These are phyloP conservation scores for Shinisaurus crocodilurus DNA, from an alignment of 2,113 vertebrate species.

Conservation along the genomic window DNA sequence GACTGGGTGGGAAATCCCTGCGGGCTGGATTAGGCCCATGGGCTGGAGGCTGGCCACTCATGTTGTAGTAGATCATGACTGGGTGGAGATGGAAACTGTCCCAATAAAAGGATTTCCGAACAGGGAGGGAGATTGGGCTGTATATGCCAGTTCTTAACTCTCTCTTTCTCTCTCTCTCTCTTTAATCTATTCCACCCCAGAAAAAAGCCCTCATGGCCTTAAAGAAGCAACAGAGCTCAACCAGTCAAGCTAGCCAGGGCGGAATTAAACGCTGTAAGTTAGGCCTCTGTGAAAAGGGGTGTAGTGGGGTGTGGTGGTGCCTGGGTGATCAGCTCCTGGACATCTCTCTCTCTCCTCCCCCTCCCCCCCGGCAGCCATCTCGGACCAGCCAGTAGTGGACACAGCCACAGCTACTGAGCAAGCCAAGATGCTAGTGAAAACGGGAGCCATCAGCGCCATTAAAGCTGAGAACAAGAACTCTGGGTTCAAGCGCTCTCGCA, in stretches of 20 bases:
- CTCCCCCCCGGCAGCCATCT: slow-evolving; percentile 78
- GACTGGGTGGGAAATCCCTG: no score
- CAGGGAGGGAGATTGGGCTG: no score
- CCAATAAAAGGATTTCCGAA: not conserved
- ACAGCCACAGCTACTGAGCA: slow-evolving; percentile 92
- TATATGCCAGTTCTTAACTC: not conserved
- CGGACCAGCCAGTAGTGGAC: slow-evolving; percentile 91
- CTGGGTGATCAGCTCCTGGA: no score
- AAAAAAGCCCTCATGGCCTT: slow-evolving; percentile 91
- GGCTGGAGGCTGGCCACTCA: no score
- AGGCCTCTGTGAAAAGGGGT: not conserved
- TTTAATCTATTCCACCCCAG: slow-evolving; percentile 62
- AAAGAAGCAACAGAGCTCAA: slow-evolving; percentile 92
- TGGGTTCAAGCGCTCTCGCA: slow-evolving; percentile 91
- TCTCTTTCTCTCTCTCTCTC: not conserved
- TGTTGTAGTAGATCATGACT: no score
- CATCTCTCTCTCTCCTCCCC: not conserved
- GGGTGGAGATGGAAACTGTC: not conserved
- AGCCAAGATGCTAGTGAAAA: slow-evolving; percentile 93
- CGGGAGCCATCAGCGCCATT: slow-evolving; percentile 93
- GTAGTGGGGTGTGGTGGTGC: no score
- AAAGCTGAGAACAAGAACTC: slow-evolving; percentile 95
- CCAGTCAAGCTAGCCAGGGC: slow-evolving; percentile 85
- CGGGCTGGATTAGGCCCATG: no score
- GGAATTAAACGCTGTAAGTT: slow-evolving; percentile 91